Percentiles rank a stretch among this genome's conserved stretches.
Evolutionary conservation across 1,140 invertebrate species (phyloP).

Genomic region (Drusus annulatus): DNA sequence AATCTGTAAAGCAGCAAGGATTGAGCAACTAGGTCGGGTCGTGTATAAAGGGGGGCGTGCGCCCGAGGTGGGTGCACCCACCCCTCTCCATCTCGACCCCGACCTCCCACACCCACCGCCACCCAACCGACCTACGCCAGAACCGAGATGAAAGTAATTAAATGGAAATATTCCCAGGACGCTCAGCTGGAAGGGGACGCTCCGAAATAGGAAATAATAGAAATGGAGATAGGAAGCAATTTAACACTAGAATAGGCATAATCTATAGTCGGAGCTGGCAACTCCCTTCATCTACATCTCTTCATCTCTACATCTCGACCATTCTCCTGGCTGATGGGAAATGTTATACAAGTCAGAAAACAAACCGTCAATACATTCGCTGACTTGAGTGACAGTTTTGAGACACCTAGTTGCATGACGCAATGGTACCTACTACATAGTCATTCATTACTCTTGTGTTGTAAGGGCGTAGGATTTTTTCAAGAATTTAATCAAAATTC

Average conservation of each 20-base stretch:
- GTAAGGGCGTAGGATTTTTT: no score
- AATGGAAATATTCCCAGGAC: constrained; percentile 42
- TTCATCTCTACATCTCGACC: background rate
- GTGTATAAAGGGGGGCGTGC: background rate
- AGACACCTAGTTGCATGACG: no score
- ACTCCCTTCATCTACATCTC: background rate
- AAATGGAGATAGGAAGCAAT: constrained; percentile 37
- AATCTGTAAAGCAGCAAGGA: no score
- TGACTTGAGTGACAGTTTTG: background rate
- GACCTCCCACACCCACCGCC: no score
- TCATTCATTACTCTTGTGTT: no score
- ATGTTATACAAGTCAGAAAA: background rate
- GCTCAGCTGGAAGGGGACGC: constrained; percentile 26
- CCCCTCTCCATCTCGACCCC: background rate
- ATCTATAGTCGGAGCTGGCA: constrained; percentile 11
- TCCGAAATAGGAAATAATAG: constrained; percentile 40
- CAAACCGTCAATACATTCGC: background rate
- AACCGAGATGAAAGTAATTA: constrained; percentile 39
- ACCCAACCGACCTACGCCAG: background rate
- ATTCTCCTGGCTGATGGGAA: background rate
- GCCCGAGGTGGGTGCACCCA: background rate
- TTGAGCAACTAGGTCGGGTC: background rate
- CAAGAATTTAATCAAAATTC: no score
- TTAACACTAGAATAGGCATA: constrained; percentile 39
- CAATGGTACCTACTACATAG: no score